Base-by-base conservation (phyloP, 2,888 invertebrate genomes). In the Orthosia cruda region DNA sequence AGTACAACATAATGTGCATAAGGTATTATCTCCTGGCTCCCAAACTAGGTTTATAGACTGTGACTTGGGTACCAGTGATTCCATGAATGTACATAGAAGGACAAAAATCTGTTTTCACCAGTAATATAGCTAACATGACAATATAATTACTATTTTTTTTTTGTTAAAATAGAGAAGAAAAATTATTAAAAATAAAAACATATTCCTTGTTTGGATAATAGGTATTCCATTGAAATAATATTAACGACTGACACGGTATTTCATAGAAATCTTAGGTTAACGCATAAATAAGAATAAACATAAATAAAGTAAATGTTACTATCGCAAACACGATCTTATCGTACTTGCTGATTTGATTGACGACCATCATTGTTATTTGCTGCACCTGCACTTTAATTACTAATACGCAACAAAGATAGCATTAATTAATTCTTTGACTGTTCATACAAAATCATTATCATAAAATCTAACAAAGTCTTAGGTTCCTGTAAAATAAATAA, bases 261-360 rank as follows among this genome's bases (percentile, higher is more conserved):
- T 73, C 52, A 80, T 66, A 52, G 50, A 63, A 16, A 54, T 68
- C 77, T 67, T 57, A 71, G 47, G 68, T 71, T 50, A 45, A 65
- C 40, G 45, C 18, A 69, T 71, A 74, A 71, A 71, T 77, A 79
- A 79, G 58, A 57, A 76, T 84, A 69, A 52, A 57, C 63, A 71
- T 74, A 71, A 81, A 75, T 82, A 67, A 71, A 52, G 57, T 71
- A 75, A 55, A 69, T 75, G 50, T 54, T 62, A 49, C n/a, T 55
- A 71, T 84, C 71, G 47, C 13, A 52, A 81, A 84, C 76, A 81
- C 55, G 58, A 82, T 82, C 76, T 81, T 58, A 82, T 71, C 76
- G 49, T 2, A 54, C 7, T 58, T 49, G 58, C 32, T 49, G 75
- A 84, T 81, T 61, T 84, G 81, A 82, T 75, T 81, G 68, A 82